These are phyloP conservation scores for Zaprionus kolodkinae DNA, from an alignment of 1,140 invertebrate genomes.

Conservation along the genomic window DNA sequence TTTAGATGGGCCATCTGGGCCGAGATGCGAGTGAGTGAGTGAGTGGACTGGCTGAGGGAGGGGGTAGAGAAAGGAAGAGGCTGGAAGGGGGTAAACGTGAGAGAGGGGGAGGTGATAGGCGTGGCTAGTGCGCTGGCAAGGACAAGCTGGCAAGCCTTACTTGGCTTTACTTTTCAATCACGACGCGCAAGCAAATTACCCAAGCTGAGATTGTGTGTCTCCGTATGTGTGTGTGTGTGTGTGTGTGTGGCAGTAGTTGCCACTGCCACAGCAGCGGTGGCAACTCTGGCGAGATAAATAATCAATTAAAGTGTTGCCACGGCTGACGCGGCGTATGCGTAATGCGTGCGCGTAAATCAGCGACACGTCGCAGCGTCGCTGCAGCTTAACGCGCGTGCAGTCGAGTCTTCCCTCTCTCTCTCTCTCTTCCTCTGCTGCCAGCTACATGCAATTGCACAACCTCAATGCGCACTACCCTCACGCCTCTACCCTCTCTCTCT, in stretches of 20 bases:
- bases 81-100: not conserved
- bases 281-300: conserved; percentile 56
- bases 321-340: conserved; percentile 44
- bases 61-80: not conserved
- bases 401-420: not conserved
- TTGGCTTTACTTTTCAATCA: conserved; percentile 43
- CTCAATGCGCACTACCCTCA: conserved; percentile 20
- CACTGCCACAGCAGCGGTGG: not conserved
- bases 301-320: conserved; percentile 69
- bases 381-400: not conserved
- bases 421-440: not conserved
- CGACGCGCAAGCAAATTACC: conserved; percentile 37
- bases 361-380: conserved; percentile 20
- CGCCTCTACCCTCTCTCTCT: not conserved
- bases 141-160: conserved; percentile 15
- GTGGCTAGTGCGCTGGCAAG: conserved; percentile 9
- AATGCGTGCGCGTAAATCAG: conserved; percentile 55
- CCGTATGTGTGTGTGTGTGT: not conserved
- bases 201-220: conserved; percentile 3
- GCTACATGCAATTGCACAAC: conserved; percentile 47
- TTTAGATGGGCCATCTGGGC: conserved; percentile 63
- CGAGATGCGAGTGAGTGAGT: not conserved
- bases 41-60: not conserved
- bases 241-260: conserved; percentile 9
- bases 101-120: not conserved